These are phyloP conservation scores for Drosophila jambulina DNA, from an alignment of 1,140 invertebrate genomes.

Conservation along the genomic window DNA sequence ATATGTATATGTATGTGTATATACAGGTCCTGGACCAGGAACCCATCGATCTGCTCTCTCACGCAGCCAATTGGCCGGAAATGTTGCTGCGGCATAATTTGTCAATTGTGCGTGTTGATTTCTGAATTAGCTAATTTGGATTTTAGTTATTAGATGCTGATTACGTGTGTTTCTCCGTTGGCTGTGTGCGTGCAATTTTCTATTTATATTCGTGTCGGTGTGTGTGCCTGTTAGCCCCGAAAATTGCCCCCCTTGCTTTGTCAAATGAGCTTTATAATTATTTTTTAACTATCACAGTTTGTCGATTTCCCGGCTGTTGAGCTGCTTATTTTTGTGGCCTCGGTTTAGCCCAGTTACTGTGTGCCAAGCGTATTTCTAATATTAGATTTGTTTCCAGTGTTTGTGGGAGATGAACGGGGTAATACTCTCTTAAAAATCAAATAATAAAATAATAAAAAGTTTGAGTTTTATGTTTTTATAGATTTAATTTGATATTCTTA, in stretches of 20 bases:
- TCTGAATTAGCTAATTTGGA: constrained; percentile 83
- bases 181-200: constrained; percentile 13
- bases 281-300: constrained; percentile 61
- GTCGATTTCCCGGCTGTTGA: constrained; percentile 33
- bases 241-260: constrained; percentile 14
- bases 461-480: too few relatives aligned
- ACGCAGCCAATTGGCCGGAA: constrained; percentile 80
- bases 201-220: constrained; percentile 13
- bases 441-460: too few relatives aligned
- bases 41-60: constrained; percentile 34
- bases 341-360: constrained; percentile 30
- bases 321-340: constrained; percentile 61
- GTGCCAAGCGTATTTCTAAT: constrained; percentile 38
- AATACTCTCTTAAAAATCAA: too few relatives aligned
- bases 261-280: constrained; percentile 76
- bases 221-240: background rate
- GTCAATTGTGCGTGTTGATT: constrained; percentile 83
- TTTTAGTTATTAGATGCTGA: constrained; percentile 82
- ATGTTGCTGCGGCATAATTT: constrained; percentile 82
- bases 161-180: constrained; percentile 47
- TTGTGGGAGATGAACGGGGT: background rate
- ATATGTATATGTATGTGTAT: background rate
- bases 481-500: background rate
- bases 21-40: background rate
- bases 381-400: constrained; percentile 26